phyloP scores from a whole-genome alignment of 2,797 vertebrate species.

The Acanthiza pusilla region DNA sequence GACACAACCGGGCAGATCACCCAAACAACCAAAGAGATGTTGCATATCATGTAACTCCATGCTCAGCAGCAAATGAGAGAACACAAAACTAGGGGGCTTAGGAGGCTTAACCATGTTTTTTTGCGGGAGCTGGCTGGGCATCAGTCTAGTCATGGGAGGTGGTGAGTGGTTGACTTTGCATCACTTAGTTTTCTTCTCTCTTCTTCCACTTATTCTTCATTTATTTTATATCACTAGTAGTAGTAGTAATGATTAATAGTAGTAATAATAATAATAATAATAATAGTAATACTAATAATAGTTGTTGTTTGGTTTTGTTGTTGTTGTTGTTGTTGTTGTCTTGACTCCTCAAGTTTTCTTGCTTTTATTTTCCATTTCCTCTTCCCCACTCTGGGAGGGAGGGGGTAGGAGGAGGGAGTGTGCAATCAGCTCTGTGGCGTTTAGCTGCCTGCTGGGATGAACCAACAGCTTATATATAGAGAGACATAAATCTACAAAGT shows the following conservation, averaged over 20 bases:
- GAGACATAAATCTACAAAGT: not conserved
- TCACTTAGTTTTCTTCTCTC: not conserved
- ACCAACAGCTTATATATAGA: not conserved
- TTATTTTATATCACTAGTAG: not conserved
- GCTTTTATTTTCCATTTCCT: not conserved
- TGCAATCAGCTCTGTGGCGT: not conserved
- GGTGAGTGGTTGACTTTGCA: not conserved
- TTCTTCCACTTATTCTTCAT: not conserved
- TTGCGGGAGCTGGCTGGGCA: not conserved
- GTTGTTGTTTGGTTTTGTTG: no score
- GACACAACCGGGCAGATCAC: not conserved
- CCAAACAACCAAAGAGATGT: not conserved
- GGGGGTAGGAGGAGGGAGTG: rapidly evolving
- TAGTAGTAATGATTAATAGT: not conserved
- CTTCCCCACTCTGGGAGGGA: not conserved
- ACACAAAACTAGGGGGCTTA: not conserved
- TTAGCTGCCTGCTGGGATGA: not conserved
- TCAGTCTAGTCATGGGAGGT: not conserved
- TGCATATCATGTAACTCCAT: not conserved
- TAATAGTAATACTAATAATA: no score
- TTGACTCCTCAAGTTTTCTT: not conserved
- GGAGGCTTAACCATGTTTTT: not conserved
- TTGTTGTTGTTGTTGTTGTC: not conserved
- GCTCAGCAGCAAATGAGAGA: not conserved
- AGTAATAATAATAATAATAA: not conserved